phyloP scores from a whole-genome alignment of 2,888 invertebrate species.

The Calliopum simillimum region DNA sequence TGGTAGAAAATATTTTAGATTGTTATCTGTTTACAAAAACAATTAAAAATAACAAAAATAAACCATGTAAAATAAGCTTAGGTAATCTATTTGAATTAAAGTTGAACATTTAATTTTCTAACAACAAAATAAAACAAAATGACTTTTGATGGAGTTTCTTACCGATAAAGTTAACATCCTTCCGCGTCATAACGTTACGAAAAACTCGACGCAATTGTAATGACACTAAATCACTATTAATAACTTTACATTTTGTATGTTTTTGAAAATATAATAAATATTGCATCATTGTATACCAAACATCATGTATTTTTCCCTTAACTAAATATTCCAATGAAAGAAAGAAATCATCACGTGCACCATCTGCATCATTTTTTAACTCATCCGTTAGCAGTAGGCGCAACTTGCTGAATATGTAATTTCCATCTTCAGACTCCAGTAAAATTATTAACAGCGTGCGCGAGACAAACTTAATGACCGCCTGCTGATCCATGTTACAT shows the following conservation, averaged over 20 bases:
- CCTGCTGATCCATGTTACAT: conserved; percentile 51
- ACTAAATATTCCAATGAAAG: conserved; percentile 58
- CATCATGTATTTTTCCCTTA: conserved; percentile 61
- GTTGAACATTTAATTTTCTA: background rate
- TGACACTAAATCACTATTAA: conserved; percentile 57
- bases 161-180: conserved; percentile 64
- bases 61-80: conserved; percentile 26
- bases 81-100: background rate
- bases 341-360: conserved; percentile 58
- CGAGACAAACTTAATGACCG: conserved; percentile 60
- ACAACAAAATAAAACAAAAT: background rate
- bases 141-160: conserved; percentile 22
- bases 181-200: conserved; percentile 59
- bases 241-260: conserved; percentile 50
- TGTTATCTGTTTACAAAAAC: background rate
- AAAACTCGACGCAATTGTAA: conserved; percentile 60
- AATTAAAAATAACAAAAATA: too few relatives aligned
- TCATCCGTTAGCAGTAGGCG: conserved; percentile 44
- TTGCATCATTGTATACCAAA: conserved; percentile 63
- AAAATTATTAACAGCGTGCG: conserved; percentile 57
- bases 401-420: conserved; percentile 53
- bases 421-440: conserved; percentile 50
- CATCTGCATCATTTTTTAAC: conserved; percentile 48
- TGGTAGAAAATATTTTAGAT: background rate
- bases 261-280: conserved; percentile 60